Evolutionary conservation across 1,140 invertebrate genomes (phyloP).

Genomic region (Conus ventricosus): DNA sequence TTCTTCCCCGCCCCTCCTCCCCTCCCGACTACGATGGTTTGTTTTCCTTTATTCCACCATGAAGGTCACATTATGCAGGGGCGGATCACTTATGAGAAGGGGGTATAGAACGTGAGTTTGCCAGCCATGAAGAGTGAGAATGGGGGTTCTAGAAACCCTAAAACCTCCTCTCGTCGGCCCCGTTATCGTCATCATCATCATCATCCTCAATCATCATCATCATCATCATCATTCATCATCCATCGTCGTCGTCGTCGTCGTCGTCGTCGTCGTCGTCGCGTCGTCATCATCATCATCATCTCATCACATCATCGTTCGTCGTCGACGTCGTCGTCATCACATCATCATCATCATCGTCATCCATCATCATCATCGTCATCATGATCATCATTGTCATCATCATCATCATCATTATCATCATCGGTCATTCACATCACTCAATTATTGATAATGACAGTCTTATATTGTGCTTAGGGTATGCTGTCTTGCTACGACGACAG

Average conservation of each 20-base stretch:
- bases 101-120: too few species aligned
- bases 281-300: neutral
- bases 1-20: too few species aligned
- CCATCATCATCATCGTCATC: neutral
- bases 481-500: neutral
- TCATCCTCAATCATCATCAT: slow-evolving; percentile 27
- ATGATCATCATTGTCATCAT: neutral
- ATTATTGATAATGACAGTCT: neutral
- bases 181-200: slow-evolving; percentile 22
- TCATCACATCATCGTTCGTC: neutral
- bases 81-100: too few species aligned
- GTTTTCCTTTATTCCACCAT: too few species aligned
- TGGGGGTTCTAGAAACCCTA: too few species aligned
- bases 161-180: neutral
- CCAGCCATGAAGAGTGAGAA: too few species aligned
- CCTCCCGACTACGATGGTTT: too few species aligned
- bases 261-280: slow-evolving; percentile 1
- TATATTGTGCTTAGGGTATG: neutral
- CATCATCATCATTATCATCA: neutral
- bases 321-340: neutral
- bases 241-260: neutral
- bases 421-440: neutral
- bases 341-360: neutral
- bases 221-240: slow-evolving; percentile 30
- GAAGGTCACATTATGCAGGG: too few species aligned